Evolutionary conservation across 2,888 invertebrate species (phyloP), one percentile per base, ranked within the genome.

Genomic region (Leptopilina drosophilae): DNA sequence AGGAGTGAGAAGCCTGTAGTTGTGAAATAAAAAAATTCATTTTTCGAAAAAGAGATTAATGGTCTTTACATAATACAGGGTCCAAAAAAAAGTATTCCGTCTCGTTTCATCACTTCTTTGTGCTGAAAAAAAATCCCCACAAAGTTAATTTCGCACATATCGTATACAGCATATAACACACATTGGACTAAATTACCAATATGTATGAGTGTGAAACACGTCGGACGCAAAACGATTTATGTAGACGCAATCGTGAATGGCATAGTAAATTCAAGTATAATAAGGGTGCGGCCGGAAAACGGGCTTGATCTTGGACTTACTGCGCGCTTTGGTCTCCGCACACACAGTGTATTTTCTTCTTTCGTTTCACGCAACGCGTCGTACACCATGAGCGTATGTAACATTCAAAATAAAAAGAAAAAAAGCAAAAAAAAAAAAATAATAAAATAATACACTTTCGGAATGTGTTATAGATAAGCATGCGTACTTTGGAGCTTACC

Each of bases 181-280:
- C 42, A 73, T 14, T 49, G 6, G n/a, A 8, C 59, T 59, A 59
- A n/a, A 49, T 62, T 69, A 53, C 6, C 14, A 14, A 67, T 79
- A 76, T 78, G 81, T 80, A 83, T 78, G 77, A 80, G 26, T 33
- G 81, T 42, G 6, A 8, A 42, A 42, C 42, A 42, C 81, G 81
- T 79, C 77, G 81, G 76, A 64, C 75, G 79, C 79, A 81, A 84
- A 33, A 84, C 85, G 86, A 87, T 87, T 87, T 87, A 87, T 87
- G 87, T 86, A 85, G 85, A 86, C 85, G 83, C 84, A 85, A 86
- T 85, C 87, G 87, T 87, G 87, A 87, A 87, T 86, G 87, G 86
- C 85, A 86, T 87, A 87, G 87, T 87, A 87, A 87, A 87, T 87
- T 83, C 84, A 86, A 82, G 84, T 83, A 80, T 77, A 83, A 86